These are phyloP conservation scores for Callimorpha dominula DNA, from an alignment of 2,888 invertebrate genomes.

Conservation along the genomic window DNA sequence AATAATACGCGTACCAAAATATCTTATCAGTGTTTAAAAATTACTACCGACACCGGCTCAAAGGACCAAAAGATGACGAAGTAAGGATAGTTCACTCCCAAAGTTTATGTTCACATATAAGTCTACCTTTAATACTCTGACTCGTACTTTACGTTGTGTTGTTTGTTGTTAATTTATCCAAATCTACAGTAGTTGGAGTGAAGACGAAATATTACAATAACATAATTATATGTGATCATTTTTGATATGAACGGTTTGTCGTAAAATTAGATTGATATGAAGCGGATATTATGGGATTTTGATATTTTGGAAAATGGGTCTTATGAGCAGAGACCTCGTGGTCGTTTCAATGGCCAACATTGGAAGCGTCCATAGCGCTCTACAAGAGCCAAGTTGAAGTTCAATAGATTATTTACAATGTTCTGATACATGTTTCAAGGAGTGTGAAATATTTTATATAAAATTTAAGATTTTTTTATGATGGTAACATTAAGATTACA, in stretches of 20 bases:
- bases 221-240: too few relatives aligned
- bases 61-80: not conserved
- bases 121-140: not conserved
- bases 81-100: not conserved
- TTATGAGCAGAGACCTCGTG: slow-evolving; percentile 1
- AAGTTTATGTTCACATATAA: not conserved
- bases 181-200: too few relatives aligned
- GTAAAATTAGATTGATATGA: not conserved
- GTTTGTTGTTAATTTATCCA: too few relatives aligned
- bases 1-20: too few relatives aligned
- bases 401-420: slow-evolving; percentile 28
- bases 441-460: not conserved
- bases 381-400: slow-evolving; percentile 18
- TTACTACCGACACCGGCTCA: not conserved
- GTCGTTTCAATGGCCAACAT: slow-evolving; percentile 16
- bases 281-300: not conserved
- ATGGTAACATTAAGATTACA: slow-evolving; percentile 11
- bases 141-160: too few relatives aligned
- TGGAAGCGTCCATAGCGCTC: slow-evolving; percentile 23
- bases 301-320: not conserved
- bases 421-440: slow-evolving; percentile 6
- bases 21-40: not conserved
- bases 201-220: too few relatives aligned
- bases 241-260: not conserved
- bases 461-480: not conserved